Base-by-base conservation (phyloP, 2,797 vertebrate genomes). In the Scolopax rusticola region DNA sequence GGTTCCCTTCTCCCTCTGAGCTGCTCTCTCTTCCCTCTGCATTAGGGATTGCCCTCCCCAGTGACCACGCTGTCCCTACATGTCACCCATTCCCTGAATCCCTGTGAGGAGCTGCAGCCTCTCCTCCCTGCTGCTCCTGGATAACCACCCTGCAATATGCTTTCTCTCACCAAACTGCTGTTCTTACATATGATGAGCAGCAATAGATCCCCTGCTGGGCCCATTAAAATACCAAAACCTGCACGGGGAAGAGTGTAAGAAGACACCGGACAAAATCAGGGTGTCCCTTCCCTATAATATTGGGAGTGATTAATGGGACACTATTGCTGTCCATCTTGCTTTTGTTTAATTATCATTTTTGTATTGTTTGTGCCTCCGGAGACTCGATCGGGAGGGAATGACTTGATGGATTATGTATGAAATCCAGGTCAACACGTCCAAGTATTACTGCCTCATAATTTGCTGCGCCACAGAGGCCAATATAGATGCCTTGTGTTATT, bases 401-500 rank as follows among this genome's bases (percentile, higher is more conserved):
- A 47, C 60, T 67, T 96, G 93, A 95, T 89, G 91, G 97, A 97
- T 97, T 83, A 67, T 47, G 61, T 59, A 75, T 89, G 83, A 92
- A 95, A 96, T 82, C 85, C 93, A 87, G 95, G 93, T 93, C 96
- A 97, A 38, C 65, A 76, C 1, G 1, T 91, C 92, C 93, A 85
- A 84, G 94, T 56, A 56, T 77, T 91, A n/a, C 91, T 92, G 93
- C 95, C 84, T 96, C 48, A 5, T 93, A 93, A 96, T 97, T 96
- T 95, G 91, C 95, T 95, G 94, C 0, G 13, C 97, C 79, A 8
- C 89, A 63, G 96, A 97, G 97, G 93, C 95, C 94, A 80, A 82
- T 95, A 91, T 47, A 97, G 95, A 89, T 88, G 95, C 94, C 77
- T 92, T 7, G 75, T 89, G 89, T 95, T 96, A 96, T 97, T 97